Conservation (phyloP, 2,888 invertebrate genomes). For the Trachelus iudaicus region DNA sequence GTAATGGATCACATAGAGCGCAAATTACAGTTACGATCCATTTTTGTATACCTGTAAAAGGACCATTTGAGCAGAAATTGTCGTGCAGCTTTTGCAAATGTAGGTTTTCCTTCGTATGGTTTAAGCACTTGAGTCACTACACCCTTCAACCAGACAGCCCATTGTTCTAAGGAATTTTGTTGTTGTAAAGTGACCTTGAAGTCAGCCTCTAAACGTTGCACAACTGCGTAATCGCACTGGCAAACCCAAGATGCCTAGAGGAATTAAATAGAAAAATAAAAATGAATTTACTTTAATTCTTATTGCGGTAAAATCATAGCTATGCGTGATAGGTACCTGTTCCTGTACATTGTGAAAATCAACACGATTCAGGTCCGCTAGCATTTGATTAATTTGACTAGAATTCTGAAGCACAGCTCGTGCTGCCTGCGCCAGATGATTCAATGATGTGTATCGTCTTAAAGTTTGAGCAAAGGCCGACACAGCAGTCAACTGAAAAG, state of each 20-base stretch:
- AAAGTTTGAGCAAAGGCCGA: constrained; percentile 94
- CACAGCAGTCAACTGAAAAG: constrained; percentile 75
- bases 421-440: constrained; percentile 96
- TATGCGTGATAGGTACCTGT: constrained; percentile 69
- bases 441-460: constrained; percentile 95
- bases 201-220: constrained; percentile 88
- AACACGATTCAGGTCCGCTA: constrained; percentile 94
- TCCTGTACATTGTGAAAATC: constrained; percentile 96
- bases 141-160: constrained; percentile 97
- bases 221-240: constrained; percentile 89
- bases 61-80: constrained; percentile 99
- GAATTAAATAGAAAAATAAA: constrained; percentile 51
- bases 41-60: constrained; percentile 82
- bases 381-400: constrained; percentile 95
- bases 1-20: not conserved
- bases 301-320: constrained; percentile 1
- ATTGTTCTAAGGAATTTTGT: constrained; percentile 94
- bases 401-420: constrained; percentile 95
- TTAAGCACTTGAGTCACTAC: constrained; percentile 92
- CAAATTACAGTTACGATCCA: constrained; percentile 6
- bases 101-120: constrained; percentile 85
- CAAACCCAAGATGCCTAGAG: constrained; percentile 96
- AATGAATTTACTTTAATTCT: constrained; percentile 12
- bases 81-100: constrained; percentile 86
- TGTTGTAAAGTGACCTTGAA: constrained; percentile 93